Evolutionary conservation across 2,797 vertebrate species (phyloP).

Genomic region (Moxostoma hubbsi): DNA sequence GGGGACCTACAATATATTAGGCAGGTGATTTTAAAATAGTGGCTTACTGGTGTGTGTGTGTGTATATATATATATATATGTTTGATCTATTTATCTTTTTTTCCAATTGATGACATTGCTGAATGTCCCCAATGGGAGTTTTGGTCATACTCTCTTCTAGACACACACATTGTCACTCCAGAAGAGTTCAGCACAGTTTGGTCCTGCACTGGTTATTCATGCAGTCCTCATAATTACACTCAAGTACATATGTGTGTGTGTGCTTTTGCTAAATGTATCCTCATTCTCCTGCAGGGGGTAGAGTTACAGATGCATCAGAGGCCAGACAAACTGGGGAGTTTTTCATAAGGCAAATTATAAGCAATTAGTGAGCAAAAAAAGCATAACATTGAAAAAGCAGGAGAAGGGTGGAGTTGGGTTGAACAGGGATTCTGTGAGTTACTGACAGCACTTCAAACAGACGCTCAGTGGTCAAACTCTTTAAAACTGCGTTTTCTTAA

Average conservation of each 20-base stretch:
- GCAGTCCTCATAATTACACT: conserved; percentile 39
- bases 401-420: not conserved
- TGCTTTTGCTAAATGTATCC: conserved; percentile 61
- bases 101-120: too few relatives aligned
- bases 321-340: conserved; percentile 70
- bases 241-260: conserved; percentile 14
- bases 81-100: too few relatives aligned
- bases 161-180: not conserved
- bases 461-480: conserved; percentile 8
- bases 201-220: conserved; percentile 18
- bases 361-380: conserved; percentile 80
- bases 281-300: conserved; percentile 67
- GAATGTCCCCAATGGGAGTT: too few relatives aligned
- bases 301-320: conserved; percentile 74
- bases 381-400: conserved; percentile 75
- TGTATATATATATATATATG: too few relatives aligned
- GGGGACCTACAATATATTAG: too few relatives aligned
- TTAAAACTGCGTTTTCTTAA: conserved; percentile 64
- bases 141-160: too few relatives aligned
- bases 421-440: conserved; percentile 27
- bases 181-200: not conserved
- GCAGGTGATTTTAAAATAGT: too few relatives aligned
- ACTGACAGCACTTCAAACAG: conserved; percentile 13
- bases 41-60: too few relatives aligned
- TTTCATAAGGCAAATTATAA: conserved; percentile 78